Evolutionary conservation across 2,888 invertebrate species (phyloP).

Genomic region (Harmothoe impar): DNA sequence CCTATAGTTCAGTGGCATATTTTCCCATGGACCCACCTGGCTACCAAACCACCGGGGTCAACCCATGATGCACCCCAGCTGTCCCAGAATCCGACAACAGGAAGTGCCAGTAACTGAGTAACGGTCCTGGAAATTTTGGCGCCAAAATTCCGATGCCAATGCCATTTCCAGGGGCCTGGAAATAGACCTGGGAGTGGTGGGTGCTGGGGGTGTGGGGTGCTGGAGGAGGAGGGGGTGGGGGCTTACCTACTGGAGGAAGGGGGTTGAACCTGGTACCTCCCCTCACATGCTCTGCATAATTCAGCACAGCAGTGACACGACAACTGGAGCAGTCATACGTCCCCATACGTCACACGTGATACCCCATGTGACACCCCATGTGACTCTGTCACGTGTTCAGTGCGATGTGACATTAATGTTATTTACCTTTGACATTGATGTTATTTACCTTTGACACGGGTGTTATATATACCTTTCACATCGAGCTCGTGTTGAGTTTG

Average conservation of each 20-base stretch:
- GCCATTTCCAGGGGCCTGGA: constrained; percentile 34
- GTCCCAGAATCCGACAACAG: background rate
- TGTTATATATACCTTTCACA: too few relatives aligned
- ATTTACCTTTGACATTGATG: constrained; percentile 16
- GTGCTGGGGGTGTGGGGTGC: background rate
- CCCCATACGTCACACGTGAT: background rate
- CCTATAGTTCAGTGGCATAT: too few relatives aligned
- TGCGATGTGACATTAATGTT: background rate
- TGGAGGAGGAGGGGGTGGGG: background rate
- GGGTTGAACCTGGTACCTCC: background rate
- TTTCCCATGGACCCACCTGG: too few relatives aligned
- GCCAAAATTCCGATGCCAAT: constrained; percentile 27
- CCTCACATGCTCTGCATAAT: constrained; percentile 3
- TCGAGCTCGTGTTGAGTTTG: background rate
- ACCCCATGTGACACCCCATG: constrained; percentile 5
- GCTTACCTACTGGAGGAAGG: too few relatives aligned
- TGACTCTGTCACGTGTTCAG: background rate
- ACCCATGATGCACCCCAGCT: too few relatives aligned
- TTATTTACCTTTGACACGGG: too few relatives aligned
- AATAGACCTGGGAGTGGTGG: background rate
- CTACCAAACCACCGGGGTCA: too few relatives aligned
- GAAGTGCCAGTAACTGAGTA: background rate
- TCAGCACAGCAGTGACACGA: constrained; percentile 9
- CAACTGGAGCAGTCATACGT: background rate
- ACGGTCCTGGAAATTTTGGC: constrained; percentile 19